Conservation (phyloP, 1,140 invertebrate species). For the Propsilocerus akamusi region DNA sequence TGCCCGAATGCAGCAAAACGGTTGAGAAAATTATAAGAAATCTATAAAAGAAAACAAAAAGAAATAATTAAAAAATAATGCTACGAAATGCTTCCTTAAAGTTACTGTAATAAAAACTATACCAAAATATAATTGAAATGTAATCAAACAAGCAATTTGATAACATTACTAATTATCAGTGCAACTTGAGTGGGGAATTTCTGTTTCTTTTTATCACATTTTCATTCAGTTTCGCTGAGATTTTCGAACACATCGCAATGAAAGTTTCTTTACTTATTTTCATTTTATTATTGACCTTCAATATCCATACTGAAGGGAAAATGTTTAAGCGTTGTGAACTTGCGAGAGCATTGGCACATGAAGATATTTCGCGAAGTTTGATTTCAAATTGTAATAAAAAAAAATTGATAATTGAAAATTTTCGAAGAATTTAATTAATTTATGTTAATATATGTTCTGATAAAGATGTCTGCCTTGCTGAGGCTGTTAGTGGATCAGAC, state of each 20-base stretch:
- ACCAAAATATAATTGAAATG: no score
- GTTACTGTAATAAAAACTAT: no score
- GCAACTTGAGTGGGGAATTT: no score
- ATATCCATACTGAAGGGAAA: slow-evolving; percentile 14
- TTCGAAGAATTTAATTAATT: background rate
- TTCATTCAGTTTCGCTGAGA: no score
- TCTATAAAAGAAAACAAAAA: background rate
- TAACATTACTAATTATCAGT: no score
- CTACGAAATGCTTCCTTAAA: no score
- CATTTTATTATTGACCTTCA: no score
- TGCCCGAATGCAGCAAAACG: background rate
- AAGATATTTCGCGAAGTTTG: slow-evolving; percentile 15
- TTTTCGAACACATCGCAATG: no score
- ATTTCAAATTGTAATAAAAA: slow-evolving; percentile 16
- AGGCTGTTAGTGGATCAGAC: background rate
- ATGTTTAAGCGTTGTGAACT: slow-evolving; percentile 18
- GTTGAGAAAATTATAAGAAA: background rate
- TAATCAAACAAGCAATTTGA: no score
- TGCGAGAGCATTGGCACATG: slow-evolving; percentile 14
- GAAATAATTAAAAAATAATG: background rate
- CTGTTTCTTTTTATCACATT: no score
- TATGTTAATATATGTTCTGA: background rate
- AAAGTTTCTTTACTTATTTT: no score
- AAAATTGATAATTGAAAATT: background rate
- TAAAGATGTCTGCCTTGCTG: background rate